phyloP scores from a whole-genome alignment of 2,113 vertebrate species.

The Caranx ignobilis region DNA sequence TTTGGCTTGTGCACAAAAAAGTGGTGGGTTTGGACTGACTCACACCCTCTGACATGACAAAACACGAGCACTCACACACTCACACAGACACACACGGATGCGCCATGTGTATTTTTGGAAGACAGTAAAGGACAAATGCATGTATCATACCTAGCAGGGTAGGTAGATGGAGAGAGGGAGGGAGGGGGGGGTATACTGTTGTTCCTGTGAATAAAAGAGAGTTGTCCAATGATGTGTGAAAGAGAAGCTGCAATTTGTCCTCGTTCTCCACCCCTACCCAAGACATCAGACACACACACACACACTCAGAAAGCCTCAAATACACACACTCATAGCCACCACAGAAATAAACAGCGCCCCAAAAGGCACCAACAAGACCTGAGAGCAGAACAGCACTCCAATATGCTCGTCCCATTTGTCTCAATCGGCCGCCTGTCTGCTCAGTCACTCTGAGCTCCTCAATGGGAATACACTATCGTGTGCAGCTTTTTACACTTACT shows the following conservation, averaged over 20 bases:
- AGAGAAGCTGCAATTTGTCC: conserved; percentile 70
- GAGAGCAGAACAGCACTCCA: conserved; percentile 66
- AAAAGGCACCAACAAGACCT: conserved; percentile 63
- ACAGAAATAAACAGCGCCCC: conserved; percentile 47
- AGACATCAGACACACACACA: conserved; percentile 50
- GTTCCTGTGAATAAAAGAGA: conserved; percentile 65
- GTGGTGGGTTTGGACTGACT: conserved; percentile 28
- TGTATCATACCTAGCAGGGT: conserved; percentile 63
- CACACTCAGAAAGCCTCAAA: conserved; percentile 26
- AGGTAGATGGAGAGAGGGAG: conserved; percentile 13
- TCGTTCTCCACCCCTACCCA: conserved; percentile 52
- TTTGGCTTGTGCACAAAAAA: conserved; percentile 45
- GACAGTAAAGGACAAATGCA: conserved; percentile 75
- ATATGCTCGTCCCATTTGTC: conserved; percentile 77
- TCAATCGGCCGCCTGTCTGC: conserved; percentile 75
- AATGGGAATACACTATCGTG: conserved; percentile 75
- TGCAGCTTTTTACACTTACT: conserved; percentile 77
- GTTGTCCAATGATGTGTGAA: conserved; percentile 73
- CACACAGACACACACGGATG: not conserved
- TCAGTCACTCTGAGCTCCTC: conserved; percentile 73
- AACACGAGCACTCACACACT: not conserved
- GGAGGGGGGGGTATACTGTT: conserved; percentile 13
- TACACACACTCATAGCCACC: conserved; percentile 35
- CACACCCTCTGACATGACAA: conserved; percentile 9
- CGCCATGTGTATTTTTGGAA: conserved; percentile 49